Evolutionary conservation across 2,113 vertebrate genomes (phyloP).

Genomic region (Bubo bubo): DNA sequence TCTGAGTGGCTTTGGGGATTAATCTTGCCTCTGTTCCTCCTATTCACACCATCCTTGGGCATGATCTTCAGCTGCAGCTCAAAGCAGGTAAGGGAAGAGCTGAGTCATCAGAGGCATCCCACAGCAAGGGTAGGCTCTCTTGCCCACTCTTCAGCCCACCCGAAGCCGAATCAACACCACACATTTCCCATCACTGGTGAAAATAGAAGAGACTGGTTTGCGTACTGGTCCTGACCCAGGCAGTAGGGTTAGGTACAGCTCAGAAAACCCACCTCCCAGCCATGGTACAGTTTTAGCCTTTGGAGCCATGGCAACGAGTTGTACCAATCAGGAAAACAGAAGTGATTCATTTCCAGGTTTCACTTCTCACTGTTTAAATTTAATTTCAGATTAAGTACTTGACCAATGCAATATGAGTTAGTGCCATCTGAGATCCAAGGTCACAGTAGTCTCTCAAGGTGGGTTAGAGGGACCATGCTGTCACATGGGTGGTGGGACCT

Average conservation of each 20-base stretch:
- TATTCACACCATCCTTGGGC: not conserved
- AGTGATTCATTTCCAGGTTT: slow-evolving; percentile 47
- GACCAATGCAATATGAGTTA: not conserved
- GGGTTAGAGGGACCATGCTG: not conserved
- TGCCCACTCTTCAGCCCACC: not conserved
- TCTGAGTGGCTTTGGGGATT: not conserved
- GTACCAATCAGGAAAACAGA: not conserved
- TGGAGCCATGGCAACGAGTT: not conserved
- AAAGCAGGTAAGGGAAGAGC: not conserved
- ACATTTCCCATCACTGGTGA: not conserved
- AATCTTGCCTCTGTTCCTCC: not conserved
- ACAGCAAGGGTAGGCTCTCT: accelerated
- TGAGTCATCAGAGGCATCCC: not conserved
- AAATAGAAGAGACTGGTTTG: not conserved
- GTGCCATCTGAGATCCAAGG: not conserved
- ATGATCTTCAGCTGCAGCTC: not conserved
- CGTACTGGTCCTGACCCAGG: accelerated
- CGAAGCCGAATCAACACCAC: not conserved
- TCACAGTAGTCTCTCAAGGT: accelerated
- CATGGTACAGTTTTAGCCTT: not conserved
- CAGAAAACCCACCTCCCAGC: not conserved
- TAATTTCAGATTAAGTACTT: not conserved
- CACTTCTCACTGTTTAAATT: not conserved
- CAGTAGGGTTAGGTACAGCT: not conserved
- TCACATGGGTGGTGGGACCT: not conserved